Conservation (phyloP, 2,797 vertebrate genomes). For the Muscicapa comitata region DNA sequence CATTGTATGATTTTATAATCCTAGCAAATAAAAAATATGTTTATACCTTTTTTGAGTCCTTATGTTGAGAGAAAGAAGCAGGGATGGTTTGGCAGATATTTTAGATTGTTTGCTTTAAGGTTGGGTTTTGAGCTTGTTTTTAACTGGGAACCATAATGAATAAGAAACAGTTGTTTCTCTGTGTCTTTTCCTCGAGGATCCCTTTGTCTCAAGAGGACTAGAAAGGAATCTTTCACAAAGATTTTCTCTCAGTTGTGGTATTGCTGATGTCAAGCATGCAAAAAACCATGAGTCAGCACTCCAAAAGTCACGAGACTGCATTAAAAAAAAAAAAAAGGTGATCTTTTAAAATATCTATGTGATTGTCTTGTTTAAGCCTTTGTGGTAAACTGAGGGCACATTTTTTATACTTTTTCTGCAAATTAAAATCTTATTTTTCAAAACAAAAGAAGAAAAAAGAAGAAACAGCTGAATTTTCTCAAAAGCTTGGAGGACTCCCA, state of each 20-base stretch:
- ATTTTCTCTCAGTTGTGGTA: conserved; percentile 69
- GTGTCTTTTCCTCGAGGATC: conserved; percentile 47
- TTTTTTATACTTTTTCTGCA: neutral
- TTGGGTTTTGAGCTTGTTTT: neutral
- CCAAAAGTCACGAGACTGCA: conserved; percentile 18
- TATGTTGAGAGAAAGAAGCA: neutral
- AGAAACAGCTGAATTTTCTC: neutral
- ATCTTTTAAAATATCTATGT: neutral
- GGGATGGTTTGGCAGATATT: conserved; percentile 11
- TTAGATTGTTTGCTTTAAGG: conserved; percentile 6
- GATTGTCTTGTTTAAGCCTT: neutral
- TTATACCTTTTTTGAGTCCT: neutral
- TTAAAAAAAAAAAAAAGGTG: neutral
- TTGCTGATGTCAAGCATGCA: conserved; percentile 61
- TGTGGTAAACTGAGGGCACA: neutral
- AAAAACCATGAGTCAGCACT: conserved; percentile 46
- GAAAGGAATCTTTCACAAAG: conserved; percentile 57
- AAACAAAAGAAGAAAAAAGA: neutral
- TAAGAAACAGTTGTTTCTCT: conserved; percentile 53
- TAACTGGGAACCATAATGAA: conserved; percentile 30
- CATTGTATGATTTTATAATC: neutral
- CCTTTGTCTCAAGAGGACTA: conserved; percentile 52
- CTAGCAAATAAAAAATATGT: neutral
- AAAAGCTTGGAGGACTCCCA: neutral
- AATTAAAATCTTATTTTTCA: neutral